phyloP scores from a whole-genome alignment of 2,797 vertebrate genomes.

The Melanogrammus aeglefinus region DNA sequence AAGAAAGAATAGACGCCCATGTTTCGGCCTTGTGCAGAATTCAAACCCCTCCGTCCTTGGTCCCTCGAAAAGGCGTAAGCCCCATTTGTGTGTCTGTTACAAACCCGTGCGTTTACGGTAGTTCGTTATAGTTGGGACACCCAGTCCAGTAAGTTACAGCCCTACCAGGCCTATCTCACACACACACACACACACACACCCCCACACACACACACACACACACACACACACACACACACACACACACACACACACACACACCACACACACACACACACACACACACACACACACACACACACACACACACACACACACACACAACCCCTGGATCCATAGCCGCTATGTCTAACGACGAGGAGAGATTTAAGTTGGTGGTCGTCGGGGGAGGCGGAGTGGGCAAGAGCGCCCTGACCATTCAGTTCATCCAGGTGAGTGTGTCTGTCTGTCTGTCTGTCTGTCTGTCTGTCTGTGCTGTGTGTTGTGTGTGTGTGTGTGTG shows the following conservation, averaged over 20 bases:
- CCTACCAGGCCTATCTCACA: not conserved
- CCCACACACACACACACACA: too few species aligned
- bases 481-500: too few species aligned
- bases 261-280: too few species aligned
- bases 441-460: not conserved
- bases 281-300: too few species aligned
- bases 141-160: not conserved
- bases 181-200: not conserved
- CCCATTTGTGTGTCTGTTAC: not conserved
- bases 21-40: constrained; percentile 2
- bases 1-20: not conserved
- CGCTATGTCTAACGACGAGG: constrained; percentile 74
- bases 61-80: not conserved
- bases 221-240: too few species aligned
- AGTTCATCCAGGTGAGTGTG: constrained; percentile 85
- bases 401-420: constrained; percentile 88
- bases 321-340: not conserved
- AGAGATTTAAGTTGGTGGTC: constrained; percentile 87
- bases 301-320: too few species aligned
- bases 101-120: not conserved
- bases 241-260: too few species aligned
- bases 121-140: not conserved
- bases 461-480: too few species aligned
- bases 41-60: not conserved
- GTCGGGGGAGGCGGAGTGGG: constrained; percentile 90